These are phyloP conservation scores for Parapsyche elsis DNA, from an alignment of 1,140 invertebrate genomes.

Conservation along the genomic window DNA sequence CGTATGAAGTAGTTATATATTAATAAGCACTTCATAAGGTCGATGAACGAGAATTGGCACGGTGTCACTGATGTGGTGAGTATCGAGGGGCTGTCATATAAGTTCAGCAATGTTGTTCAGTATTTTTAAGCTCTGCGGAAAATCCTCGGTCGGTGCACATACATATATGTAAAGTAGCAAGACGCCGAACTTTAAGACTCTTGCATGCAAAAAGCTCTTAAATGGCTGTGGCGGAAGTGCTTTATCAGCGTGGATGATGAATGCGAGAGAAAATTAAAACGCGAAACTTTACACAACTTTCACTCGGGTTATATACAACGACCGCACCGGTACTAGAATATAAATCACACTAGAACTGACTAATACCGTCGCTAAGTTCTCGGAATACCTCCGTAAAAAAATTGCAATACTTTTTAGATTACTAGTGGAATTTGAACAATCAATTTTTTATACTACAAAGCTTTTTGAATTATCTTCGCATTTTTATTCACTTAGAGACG, in stretches of 20 bases:
- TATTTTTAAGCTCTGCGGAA: neutral
- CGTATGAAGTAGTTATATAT: no score
- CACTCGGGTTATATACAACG: neutral
- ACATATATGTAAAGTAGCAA: neutral
- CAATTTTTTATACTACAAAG: no score
- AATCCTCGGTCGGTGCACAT: neutral
- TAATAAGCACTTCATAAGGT: no score
- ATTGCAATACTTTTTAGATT: no score
- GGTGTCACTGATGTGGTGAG: no score
- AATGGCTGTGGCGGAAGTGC: slow-evolving; percentile 1
- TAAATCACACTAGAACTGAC: slow-evolving; percentile 1
- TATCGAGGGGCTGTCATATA: no score
- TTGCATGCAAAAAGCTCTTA: slow-evolving; percentile 14
- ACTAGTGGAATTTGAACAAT: no score
- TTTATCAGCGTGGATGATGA: slow-evolving; percentile 16
- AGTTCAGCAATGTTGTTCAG: neutral
- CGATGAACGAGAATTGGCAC: no score
- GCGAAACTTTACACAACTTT: slow-evolving; percentile 17
- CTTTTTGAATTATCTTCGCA: no score
- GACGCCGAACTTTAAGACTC: neutral
- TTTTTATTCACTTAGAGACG: no score
- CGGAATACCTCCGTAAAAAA: no score
- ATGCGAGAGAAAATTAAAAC: slow-evolving; percentile 21
- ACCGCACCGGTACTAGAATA: neutral
- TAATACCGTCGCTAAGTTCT: no score